phyloP scores from a whole-genome alignment of 2,113 vertebrate species.

The Chlorocebus sabaeus region DNA sequence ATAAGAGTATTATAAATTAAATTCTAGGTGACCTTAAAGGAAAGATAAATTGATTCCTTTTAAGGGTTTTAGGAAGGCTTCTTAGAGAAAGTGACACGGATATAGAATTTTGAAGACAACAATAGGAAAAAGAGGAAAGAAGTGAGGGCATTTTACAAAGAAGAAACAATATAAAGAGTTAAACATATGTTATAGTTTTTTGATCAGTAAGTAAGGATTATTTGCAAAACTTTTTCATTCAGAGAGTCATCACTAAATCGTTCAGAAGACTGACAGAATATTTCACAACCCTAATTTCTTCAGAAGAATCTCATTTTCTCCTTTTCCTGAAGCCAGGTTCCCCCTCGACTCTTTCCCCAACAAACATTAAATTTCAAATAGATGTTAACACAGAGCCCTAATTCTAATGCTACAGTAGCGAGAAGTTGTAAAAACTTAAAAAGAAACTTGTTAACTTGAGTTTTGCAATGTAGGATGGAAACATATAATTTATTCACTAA shows the following conservation, averaged over 20 bases:
- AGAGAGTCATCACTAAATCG: not conserved
- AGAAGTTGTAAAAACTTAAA: not conserved
- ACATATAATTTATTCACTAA: slow-evolving; percentile 8
- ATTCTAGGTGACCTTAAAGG: not conserved
- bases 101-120: not conserved
- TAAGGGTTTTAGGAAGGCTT: not conserved
- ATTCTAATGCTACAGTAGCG: not conserved
- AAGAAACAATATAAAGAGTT: not conserved
- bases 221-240: not conserved
- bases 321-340: not conserved
- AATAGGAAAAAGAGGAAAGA: not conserved
- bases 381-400: not conserved
- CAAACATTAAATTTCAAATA: slow-evolving; percentile 30
- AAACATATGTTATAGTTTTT: not conserved
- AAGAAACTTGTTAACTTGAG: not conserved
- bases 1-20: not conserved
- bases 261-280: not conserved
- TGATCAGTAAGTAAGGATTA: not conserved
- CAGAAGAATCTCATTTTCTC: not conserved
- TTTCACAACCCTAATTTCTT: not conserved
- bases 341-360: not conserved
- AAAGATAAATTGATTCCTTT: not conserved
- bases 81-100: not conserved
- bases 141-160: not conserved
- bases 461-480: slow-evolving; percentile 22